Evolutionary conservation across 1,140 invertebrate species (phyloP).

Genomic region (Periplaneta americana): DNA sequence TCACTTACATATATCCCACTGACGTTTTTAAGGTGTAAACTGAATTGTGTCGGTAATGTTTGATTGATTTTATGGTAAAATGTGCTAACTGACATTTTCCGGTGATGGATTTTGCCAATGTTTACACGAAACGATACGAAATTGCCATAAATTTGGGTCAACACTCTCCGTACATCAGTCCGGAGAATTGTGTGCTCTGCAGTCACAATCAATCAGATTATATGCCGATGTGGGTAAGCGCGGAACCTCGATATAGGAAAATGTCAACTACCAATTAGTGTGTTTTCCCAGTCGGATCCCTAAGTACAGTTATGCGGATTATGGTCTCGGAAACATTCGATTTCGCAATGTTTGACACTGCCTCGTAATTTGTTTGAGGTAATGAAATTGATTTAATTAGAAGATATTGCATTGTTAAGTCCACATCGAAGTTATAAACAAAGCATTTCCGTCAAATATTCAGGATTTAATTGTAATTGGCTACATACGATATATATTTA

Average conservation of each 20-base stretch:
- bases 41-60: too few relatives aligned
- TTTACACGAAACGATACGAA: neutral
- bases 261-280: neutral
- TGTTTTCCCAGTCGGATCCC: neutral
- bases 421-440: neutral
- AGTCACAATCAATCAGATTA: neutral
- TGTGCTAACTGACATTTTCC: neutral
- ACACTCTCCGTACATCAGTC: neutral
- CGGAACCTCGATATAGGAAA: neutral
- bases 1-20: too few relatives aligned
- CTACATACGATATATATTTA: too few relatives aligned
- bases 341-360: too few relatives aligned
- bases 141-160: neutral
- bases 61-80: neutral
- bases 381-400: neutral
- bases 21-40: too few relatives aligned
- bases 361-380: neutral
- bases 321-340: neutral
- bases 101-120: neutral
- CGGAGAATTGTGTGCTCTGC: neutral
- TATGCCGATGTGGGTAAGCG: neutral
- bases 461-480: too few relatives aligned
- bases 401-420: neutral
- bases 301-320: neutral
- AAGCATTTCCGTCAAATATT: too few relatives aligned